Evolutionary conservation across 2,797 vertebrate species (phyloP).

Genomic region (Fundulus diaphanus): DNA sequence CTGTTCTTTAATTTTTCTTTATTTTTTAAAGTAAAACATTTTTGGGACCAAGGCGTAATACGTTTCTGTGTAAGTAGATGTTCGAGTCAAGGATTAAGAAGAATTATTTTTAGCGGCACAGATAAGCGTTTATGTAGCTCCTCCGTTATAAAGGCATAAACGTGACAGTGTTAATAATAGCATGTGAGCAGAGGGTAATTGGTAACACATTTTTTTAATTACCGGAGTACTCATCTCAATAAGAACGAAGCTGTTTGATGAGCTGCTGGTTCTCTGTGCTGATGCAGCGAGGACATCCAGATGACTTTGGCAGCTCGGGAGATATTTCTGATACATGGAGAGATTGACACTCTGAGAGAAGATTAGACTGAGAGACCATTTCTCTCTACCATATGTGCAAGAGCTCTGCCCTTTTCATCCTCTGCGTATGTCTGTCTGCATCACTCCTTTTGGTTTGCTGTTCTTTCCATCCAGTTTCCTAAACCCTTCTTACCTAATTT

Average conservation of each 20-base stretch:
- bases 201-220: background rate
- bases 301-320: constrained; percentile 23
- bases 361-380: constrained; percentile 10
- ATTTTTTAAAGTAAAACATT: too few relatives aligned
- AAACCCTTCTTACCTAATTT: background rate
- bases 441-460: background rate
- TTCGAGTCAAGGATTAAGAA: background rate
- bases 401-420: constrained; percentile 40
- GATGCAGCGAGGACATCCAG: constrained; percentile 13
- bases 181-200: background rate
- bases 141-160: background rate
- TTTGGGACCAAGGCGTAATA: background rate
- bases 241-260: background rate
- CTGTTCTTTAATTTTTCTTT: too few relatives aligned
- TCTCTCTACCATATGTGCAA: constrained; percentile 30
- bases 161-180: background rate
- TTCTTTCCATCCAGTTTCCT: background rate
- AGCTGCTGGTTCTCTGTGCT: constrained; percentile 6
- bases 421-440: constrained; percentile 8
- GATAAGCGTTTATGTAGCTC: background rate
- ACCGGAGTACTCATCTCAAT: background rate
- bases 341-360: constrained; percentile 16
- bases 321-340: constrained; percentile 17
- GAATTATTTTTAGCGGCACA: background rate
- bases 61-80: background rate